Base-by-base conservation (phyloP, 2,888 invertebrate genomes). In the Plutella xylostella region DNA sequence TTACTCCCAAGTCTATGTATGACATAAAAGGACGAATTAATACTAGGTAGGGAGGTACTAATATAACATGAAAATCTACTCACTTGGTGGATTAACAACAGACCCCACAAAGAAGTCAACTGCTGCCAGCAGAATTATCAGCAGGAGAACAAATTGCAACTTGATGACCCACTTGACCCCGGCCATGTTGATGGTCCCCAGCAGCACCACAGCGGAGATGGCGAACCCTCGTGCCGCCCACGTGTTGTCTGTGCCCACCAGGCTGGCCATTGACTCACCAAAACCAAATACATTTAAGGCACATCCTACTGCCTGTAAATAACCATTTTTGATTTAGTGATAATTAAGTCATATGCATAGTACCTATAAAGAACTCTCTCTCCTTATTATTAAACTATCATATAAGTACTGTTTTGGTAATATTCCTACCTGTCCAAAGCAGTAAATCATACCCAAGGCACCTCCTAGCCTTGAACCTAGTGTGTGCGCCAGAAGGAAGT, bases 151-250 rank as follows among this genome's bases (percentile, higher is more conserved):
- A 78, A 98, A 96, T 68, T 98, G 98, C 45, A 98, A 80, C 64
- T 98, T 95, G 46, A 98, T 92, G 20, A 98, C 97, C 97, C 97
- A 98, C 71, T 97, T 97, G 1, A 98, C 97, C 33, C 98, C 98
- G 20, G 97, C 97, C 34, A 97, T 87, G 79, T 98, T 98, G 55
- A 98, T 96, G 50, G 92, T 89, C 45, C 96, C 91, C 15, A 98
- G 85, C 30, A 96, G 77, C 38, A 97, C 74, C 1, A 97, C 93
- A 38, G 97, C 95, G 5, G 91, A 90, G 45, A 93, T 89, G 7
- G 96, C 97, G 68, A 98, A 93, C 3, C 91, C 91, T 60, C 95
- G 86, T 40, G 95, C 92, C 6, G 93, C 91, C 93, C 94, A 94
- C 48, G 87, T 86, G 48, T 88, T 88, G 45, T 87, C 90, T 28